Evolutionary conservation across 1,140 invertebrate species (phyloP), one percentile per base, ranked within the genome.

Genomic region (Drosophila sulfurigaster): DNA sequence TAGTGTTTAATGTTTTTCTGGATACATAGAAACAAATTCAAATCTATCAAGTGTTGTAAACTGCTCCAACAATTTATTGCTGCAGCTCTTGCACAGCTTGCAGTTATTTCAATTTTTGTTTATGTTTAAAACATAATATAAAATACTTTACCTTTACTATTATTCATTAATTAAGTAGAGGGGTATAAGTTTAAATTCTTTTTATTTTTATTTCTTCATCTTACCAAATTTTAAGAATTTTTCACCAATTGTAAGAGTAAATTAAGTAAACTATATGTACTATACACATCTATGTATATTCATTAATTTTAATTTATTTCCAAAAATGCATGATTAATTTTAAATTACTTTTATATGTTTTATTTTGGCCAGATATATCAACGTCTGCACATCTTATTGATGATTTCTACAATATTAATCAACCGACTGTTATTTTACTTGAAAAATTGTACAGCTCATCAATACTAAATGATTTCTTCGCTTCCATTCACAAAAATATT

Each of bases 301-400:
- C 56, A 35, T 35, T 11, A 30, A 20, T 3, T 52, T 13, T 35
- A 11, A 28, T 20, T 62, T 30, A 11, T 63, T 52, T 63, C 2
- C 35, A 57, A 11, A 28, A 52, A 52, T 6, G 15, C 16, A 59
- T 20, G n/a, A 28, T 65, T 20, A 38, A 38, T 38, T 56, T 15
- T 20, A 41, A 43, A 69, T 56, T 67, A 35, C 43, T 57, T 68
- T 81, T 73, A 32, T 15, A 16, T 38, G n/a, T 38, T 63, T 82
- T 75, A 49, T 76, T 86, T 86, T 49, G 35, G 48, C 16, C 51
- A 86, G 82, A 79, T 85, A 5, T 54, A 43, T 69, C 82, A 69
- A 54, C 78, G 38, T 46, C 75, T 45, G 54, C 75, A 86, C 81
- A 75, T 46, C 48, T 63, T 49, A 65, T 59, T 60, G 68, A 73